Base-by-base conservation (phyloP, 2,797 vertebrate genomes). In the Characodon lateralis region DNA sequence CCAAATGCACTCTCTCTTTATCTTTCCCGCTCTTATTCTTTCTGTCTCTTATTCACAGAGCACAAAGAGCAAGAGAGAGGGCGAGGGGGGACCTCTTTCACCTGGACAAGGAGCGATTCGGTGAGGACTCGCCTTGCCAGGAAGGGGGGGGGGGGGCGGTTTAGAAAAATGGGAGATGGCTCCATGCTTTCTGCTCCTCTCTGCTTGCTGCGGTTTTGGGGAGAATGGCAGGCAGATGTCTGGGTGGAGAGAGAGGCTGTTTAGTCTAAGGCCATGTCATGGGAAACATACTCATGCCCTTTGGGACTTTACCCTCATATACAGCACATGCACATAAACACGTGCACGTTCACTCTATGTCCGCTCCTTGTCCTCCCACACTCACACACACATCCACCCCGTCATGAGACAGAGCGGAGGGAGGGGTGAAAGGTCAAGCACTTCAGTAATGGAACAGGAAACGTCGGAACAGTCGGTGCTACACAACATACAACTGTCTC, bases 251-350 rank as follows among this genome's bases (percentile, higher is more conserved):
- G 91, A 91, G 78, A 82, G 90, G 88, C 91, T 95, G 94, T 95
- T 95, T 95, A 94, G 94, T 95, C 94, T 95, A 89, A 93, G 89
- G 88, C 90, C 90, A 93, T 89, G 91, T 95, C 94, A 95, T 94
- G 93, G 94, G 94, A 94, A 95, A 94, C 89, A 83, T 92, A 84
- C 91, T 87, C 86, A 74, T 91, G 86, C 89, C 93, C 90, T 93
- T 76, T 88, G 92, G 93, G 91, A 92, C 88, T 91, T 88, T 90
- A 73, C 86, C 79, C 89, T 83, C 85, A 82, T 91, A 77, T 84
- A 93, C 80, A 79, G 39, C 82, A 71, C 82, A 84, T 75, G 73
- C 87, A 90, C 86, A 89, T 41, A 77, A 79, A 87, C 81, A 86
- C 79, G 77, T 86, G 76, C 80, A 83, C 73, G 4, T 63, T 77